Evolutionary conservation across 2,113 vertebrate genomes (phyloP).

Genomic region (Pluvialis apricaria): DNA sequence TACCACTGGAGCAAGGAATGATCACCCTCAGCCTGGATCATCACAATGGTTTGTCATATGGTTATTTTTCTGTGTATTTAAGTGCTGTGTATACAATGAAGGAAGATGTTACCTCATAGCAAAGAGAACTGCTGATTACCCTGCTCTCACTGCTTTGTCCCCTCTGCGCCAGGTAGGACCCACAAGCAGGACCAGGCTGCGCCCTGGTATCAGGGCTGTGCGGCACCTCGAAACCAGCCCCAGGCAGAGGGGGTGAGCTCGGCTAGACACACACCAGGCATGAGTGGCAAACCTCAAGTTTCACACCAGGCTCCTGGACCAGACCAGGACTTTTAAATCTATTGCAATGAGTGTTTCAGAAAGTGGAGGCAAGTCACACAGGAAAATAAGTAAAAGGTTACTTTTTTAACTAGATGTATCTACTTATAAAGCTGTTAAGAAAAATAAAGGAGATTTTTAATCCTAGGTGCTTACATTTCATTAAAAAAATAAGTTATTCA

Average conservation of each 20-base stretch:
- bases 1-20: not conserved
- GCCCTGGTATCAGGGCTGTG: not conserved
- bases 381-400: not conserved
- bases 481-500: not conserved
- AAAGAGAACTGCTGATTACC: not conserved
- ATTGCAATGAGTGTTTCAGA: not conserved
- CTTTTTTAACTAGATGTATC: not conserved
- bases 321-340: not conserved
- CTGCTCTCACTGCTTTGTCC: not conserved
- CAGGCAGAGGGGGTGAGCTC: fast-evolving
- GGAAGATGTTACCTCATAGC: not conserved
- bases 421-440: not conserved
- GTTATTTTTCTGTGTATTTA: not conserved
- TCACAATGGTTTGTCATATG: not conserved
- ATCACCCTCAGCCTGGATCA: not conserved
- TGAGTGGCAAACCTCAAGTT: not conserved
- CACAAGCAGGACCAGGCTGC: not conserved
- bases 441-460: not conserved
- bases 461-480: not conserved
- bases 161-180: not conserved
- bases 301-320: not conserved
- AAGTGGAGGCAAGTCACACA: not conserved
- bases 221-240: not conserved
- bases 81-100: not conserved
- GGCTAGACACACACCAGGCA: fast-evolving